Evolutionary conservation across 2,113 vertebrate species (phyloP), one percentile per base, ranked within the genome.

Genomic region (Phaethornis superciliosus): DNA sequence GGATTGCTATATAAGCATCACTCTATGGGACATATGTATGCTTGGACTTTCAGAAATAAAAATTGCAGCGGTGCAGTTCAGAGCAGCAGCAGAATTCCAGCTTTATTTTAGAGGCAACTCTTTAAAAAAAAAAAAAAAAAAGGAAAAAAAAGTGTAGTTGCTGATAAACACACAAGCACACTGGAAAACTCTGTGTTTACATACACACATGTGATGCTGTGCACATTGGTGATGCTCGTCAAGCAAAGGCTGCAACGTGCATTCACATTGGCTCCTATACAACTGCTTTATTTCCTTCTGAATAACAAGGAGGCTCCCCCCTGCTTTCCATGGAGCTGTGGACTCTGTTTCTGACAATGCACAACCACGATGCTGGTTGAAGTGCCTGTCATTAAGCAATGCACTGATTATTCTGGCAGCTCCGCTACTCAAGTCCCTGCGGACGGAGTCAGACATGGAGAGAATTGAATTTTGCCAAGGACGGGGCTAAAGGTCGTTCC

Each of bases 381-480:
- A 97, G 96, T 59, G 37, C 63, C 83, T 96, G 95, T 97, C 97
- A 97, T 98, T 97, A 97, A 96, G 96, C 97, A 96, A 91, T 55
- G 80, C 51, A 7, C 95, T 97, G 97, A 98, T 98, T 97, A 97
- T 97, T 94, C 97, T 93, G 97, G 97, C 96, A 97, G 96, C 92
- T 94, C 87, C 4, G 40, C 93, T 94, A 40, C 94, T 94, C 70
- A 37, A 91, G 92, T 98, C 97, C 96, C 97, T 3, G 1, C 2
- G 95, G 98, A 97, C 90, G 8, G 70, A 96, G 96, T 93, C 94
- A 97, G 83, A 96, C 97, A 97, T 91, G 97, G 96, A 97, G 96
- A 93, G 97, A 97, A 98, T 98, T 98, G 95, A 94, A 96, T 98
- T 98, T 97, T 52, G 63, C 96, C 95, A 82, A 97, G 95, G 97